Base-by-base conservation (phyloP, 2,888 invertebrate genomes). In the Oxytorus armatus region DNA sequence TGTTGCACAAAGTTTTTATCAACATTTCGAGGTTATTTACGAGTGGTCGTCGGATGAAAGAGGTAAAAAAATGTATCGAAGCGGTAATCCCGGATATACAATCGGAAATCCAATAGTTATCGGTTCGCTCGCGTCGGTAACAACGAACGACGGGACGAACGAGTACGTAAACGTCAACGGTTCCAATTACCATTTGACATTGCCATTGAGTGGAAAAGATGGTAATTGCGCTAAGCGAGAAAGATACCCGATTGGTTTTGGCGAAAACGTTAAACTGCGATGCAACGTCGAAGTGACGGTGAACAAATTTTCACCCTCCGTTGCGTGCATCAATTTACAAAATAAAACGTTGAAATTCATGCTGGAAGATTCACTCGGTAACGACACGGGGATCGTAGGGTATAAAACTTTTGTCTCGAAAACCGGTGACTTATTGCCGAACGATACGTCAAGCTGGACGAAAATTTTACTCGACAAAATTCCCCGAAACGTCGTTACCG, bases 81-180 rank as follows among this genome's bases (percentile, higher is more conserved):
- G 97, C 92, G 97, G 97, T 1, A 96, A 95, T 90, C 96, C 96
- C 0, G 97, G 97, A 1, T 97, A 97, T 87, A 88, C 94, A 4
- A 85, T 92, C 2, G 95, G 95, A 5, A 94, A 94, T 84, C 96
- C 96, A 0, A 92, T 97, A 36, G 89, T 94, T 79, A 92, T 93
- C 68, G 94, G 94, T 11, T 88, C 81, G 21, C 88, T 90, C 79
- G 75, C 86, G 3, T 63, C 77, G n/a, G n/a, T n/a, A 73, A 89
- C 88, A 76, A 87, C 84, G 49, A 82, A 80, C 70, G 85, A 86
- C 18, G 53, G 23, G 29, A 16, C 76, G 33, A 70, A 82, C 33
- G 85, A 83, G 39, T 83, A 85, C 23, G 76, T 91, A 10, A 72
- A 36, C 21, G 82, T 87, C 25, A 87, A 89, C 77, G 84, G 73